Evolutionary conservation across 2,797 vertebrate genomes (phyloP), one percentile per base, ranked within the genome.

Genomic region (Mallotus villosus): DNA sequence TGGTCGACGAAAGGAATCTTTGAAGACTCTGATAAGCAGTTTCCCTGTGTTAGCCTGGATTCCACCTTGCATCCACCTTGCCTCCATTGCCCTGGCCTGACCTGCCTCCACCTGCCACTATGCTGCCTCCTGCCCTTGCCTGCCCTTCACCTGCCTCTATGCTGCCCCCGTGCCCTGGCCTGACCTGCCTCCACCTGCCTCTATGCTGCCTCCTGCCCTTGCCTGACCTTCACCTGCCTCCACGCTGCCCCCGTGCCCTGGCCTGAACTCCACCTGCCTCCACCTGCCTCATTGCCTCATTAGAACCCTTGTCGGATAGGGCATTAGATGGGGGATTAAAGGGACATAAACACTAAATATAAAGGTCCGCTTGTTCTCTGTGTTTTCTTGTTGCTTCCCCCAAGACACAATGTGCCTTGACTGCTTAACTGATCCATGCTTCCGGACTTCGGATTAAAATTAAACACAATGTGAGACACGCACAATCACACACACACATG

Each of bases 371-470:
- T 70, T 80, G 66, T 87, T 71, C 74, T 75, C 70, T 71, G 66
- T 58, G 21, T 68, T 61, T 55, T 63, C 27, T 62, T 77, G 63
- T 81, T 57, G 55, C 73, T 62, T 86, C 83, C 78, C 81, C 29
- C n/a, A 81, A 81, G 86, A 84, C 78, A 5, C 71, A 78, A 49
- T 76, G 63, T 81, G 21, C 80, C 70, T 78, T 87, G 81, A 87
- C 85, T 78, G 66, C 75, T 84, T 82, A 84, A 87, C 79, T 88
- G 83, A 90, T 82, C 87, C 83, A 37, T 34, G 78, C 81, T 90
- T 90, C 88, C 88, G 88, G 87, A 80, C 73, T 72, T 73, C 82
- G 16, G 76, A 85, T 77, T 85, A 71, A 73, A 86, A 77, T 77
- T 65, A 82, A 17, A 55, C 51, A 55, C 51, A 55, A 5, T 55